A percentile compares a stretch with the other conserved stretches of the same genome.
Conservation (phyloP, 2,797 vertebrate genomes). For the Hippoglossus hippoglossus region DNA sequence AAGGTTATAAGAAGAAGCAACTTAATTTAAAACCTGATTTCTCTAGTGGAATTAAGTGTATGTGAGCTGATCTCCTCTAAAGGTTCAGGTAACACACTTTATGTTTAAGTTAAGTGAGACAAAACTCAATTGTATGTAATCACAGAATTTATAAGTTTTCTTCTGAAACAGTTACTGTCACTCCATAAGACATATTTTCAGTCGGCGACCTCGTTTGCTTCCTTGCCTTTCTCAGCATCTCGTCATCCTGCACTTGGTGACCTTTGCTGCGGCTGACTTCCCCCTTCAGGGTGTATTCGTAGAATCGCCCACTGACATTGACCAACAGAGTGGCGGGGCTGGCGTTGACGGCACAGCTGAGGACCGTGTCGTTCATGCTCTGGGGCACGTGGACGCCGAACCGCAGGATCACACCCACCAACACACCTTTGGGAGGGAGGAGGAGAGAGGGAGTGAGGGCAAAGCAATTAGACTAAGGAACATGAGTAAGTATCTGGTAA, state of each 20-base stretch:
- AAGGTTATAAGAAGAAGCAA: background rate
- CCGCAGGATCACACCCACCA: slow-evolving; percentile 94
- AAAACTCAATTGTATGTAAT: background rate
- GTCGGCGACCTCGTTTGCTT: background rate
- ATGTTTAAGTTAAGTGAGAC: no score
- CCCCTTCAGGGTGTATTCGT: slow-evolving; percentile 95
- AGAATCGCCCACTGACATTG: slow-evolving; percentile 95
- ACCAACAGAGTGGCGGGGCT: slow-evolving; percentile 93
- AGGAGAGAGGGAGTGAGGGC: background rate
- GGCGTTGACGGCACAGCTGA: slow-evolving; percentile 91
- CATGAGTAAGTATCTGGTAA: background rate
- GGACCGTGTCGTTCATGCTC: slow-evolving; percentile 88
- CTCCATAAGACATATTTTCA: background rate
- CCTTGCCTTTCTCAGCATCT: slow-evolving; percentile 96
- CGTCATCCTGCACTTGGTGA: slow-evolving; percentile 92
- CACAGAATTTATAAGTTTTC: background rate
- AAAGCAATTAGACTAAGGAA: slow-evolving; percentile 17
- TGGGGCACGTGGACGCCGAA: slow-evolving; percentile 93
- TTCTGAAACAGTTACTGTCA: background rate
- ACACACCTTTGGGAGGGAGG: slow-evolving; percentile 82
- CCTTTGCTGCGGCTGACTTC: slow-evolving; percentile 91
- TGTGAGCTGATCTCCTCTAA: no score
- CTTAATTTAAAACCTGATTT: background rate
- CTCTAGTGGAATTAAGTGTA: no score
- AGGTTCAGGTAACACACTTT: no score